Base-by-base conservation (phyloP, 1,140 invertebrate species). In the Tetramorium alpestre region DNA sequence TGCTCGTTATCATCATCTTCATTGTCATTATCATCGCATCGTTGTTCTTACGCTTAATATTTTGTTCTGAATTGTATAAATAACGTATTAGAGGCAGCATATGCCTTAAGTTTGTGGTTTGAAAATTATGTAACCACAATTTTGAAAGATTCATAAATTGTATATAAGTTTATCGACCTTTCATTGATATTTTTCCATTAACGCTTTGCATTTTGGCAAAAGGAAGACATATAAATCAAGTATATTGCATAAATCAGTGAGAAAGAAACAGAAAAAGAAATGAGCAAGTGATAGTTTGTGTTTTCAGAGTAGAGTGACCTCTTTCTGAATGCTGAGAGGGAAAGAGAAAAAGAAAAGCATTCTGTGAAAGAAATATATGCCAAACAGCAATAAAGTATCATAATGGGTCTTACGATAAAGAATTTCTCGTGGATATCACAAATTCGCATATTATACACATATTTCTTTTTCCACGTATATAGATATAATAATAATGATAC, bases 191-290 rank as follows among this genome's bases (percentile, higher is more conserved):
- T 70, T 70, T 38, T 78, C 11, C 41, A 47, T 18, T 73, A 70
- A 75, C 13, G 22, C 58, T 78, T 87, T 73, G 58, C 65, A 84
- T 89, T 89, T 89, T 60, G 60, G 10, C 22, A 38, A 47, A 49
- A 56, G 33, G 5, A 86, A 28, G 62, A 76, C 88, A 49, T 88
- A 76, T 18, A 7, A 33, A 25, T 69, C 7, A 41, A n/a, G 56
- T 88, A 88, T 67, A 75, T 86, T 89, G 88, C 88, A 86, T 76
- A 88, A 89, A 81, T 88, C 69, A 51, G 47, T 54, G 22, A 33
- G 33, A 70, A 25, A 33, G 58, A 67, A 13, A 69, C n/a, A 81
- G 28, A 49, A 41, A 38, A 81, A 38, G 16, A 33, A 73, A 38
- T 70, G 18, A 16, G 8, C 28, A 62, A 25, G 38, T 41, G 47